These are phyloP conservation scores for Seira musarum DNA, from an alignment of 2,888 invertebrate species.

Conservation along the genomic window DNA sequence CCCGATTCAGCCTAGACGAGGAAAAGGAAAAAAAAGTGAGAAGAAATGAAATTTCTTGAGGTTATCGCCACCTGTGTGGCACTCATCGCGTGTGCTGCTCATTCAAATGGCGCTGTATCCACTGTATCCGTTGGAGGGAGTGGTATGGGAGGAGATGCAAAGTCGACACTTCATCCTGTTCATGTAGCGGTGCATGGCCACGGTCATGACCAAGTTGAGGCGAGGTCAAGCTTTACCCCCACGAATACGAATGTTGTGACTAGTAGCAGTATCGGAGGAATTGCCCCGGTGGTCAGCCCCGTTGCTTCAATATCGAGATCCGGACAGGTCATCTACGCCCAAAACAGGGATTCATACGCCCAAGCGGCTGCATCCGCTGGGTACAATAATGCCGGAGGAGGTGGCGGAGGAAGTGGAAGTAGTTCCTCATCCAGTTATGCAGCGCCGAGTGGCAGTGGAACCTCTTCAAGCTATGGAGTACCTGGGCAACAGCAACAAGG, in stretches of 20 bases:
- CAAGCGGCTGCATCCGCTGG: conserved; percentile 58
- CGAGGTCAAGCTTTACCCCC: conserved; percentile 51
- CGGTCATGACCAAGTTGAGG: conserved; percentile 22
- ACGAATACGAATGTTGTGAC: conserved; percentile 34
- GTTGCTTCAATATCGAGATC: conserved; percentile 48
- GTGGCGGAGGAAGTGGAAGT: conserved; percentile 39
- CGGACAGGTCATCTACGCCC: conserved; percentile 61
- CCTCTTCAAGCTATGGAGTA: conserved; percentile 16
- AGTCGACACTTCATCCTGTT: conserved; percentile 38
- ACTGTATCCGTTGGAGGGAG: background rate
- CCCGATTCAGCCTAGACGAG: too few relatives aligned
- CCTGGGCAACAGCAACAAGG: conserved; percentile 55
- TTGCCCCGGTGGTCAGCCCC: conserved; percentile 9
- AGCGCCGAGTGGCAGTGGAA: conserved; percentile 22
- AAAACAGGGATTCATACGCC: conserved; percentile 65
- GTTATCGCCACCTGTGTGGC: background rate
- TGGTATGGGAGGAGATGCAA: background rate
- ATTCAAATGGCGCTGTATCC: background rate
- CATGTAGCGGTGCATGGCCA: conserved; percentile 4
- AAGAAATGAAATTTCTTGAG: conserved; percentile 20
- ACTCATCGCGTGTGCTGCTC: conserved; percentile 25
- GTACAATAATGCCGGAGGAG: conserved; percentile 38
- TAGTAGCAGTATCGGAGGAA: background rate
- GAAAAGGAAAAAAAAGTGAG: too few relatives aligned
- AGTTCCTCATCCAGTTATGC: conserved; percentile 38